A percentile compares a stretch with the other conserved stretches of the same genome.
Evolutionary conservation across 2,113 vertebrate species (phyloP).

Genomic region (Marmota flaviventris): DNA sequence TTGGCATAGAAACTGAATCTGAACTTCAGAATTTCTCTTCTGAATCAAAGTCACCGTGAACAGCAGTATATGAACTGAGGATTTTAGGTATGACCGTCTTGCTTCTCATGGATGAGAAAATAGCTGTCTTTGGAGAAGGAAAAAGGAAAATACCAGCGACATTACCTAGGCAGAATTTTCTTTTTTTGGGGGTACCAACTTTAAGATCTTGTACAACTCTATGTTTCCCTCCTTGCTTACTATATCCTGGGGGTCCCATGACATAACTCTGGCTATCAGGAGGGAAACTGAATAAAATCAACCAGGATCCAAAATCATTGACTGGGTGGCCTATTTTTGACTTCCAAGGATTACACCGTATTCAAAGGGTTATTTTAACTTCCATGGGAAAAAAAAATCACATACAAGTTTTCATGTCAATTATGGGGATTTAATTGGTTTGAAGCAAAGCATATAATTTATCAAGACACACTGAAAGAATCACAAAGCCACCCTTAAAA

Average conservation of each 20-base stretch:
- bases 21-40: background rate
- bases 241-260: background rate
- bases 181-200: background rate
- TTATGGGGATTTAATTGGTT: conserved; percentile 71
- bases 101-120: background rate
- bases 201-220: background rate
- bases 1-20: background rate
- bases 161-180: background rate
- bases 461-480: conserved; percentile 82
- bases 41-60: background rate
- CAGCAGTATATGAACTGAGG: background rate
- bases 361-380: conserved; percentile 1
- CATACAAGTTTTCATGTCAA: conserved; percentile 54
- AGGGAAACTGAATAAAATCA: background rate
- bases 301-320: background rate
- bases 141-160: background rate
- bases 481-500: conserved; percentile 83
- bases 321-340: background rate
- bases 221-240: background rate
- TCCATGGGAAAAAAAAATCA: background rate
- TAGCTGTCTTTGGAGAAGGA: background rate
- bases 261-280: background rate
- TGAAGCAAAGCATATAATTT: conserved; percentile 84
- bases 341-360: background rate
- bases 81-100: background rate